A percentile compares a stretch with the other conserved stretches of the same genome.
Evolutionary conservation across 2,888 invertebrate species (phyloP).

Genomic region (Dromius quadrimaculatus): DNA sequence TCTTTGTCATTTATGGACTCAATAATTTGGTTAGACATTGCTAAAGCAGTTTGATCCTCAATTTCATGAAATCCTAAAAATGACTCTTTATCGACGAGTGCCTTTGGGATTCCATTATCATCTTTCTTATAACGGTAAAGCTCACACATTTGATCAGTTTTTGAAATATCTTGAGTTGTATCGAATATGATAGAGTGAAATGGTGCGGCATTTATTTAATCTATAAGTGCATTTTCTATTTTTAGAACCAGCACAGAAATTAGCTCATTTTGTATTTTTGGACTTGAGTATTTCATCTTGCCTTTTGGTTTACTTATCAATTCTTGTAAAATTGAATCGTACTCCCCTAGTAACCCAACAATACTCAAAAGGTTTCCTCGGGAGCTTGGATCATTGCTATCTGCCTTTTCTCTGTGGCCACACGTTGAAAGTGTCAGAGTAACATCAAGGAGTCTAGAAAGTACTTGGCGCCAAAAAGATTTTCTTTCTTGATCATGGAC

Average conservation of each 20-base stretch:
- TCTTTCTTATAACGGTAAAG: no score
- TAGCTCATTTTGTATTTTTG: constrained; percentile 45
- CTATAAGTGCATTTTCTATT: constrained; percentile 39
- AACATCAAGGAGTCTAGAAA: constrained; percentile 46
- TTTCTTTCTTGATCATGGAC: constrained; percentile 39
- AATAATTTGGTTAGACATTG: constrained; percentile 40
- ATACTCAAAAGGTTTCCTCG: constrained; percentile 21
- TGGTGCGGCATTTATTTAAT: constrained; percentile 48
- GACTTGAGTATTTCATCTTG: constrained; percentile 25
- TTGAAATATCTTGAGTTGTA: constrained; percentile 57
- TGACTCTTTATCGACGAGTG: constrained; percentile 15
- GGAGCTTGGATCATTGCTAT: constrained; percentile 33
- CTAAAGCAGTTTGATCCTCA: constrained; percentile 13
- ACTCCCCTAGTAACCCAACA: constrained; percentile 28
- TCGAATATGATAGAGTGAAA: constrained; percentile 64
- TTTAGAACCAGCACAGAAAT: constrained; percentile 30
- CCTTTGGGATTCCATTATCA: constrained; percentile 10
- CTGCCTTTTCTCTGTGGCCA: constrained; percentile 51
- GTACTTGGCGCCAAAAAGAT: constrained; percentile 44
- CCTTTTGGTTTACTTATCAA: constrained; percentile 30
- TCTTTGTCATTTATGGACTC: constrained; percentile 9
- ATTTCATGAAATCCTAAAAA: constrained; percentile 31
- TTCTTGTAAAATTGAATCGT: constrained; percentile 34
- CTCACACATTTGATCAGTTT: constrained; percentile 51
- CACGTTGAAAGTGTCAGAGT: constrained; percentile 44